phyloP scores from a whole-genome alignment of 92 coral and sea anemone species.

The Blastomussa wellsi region DNA sequence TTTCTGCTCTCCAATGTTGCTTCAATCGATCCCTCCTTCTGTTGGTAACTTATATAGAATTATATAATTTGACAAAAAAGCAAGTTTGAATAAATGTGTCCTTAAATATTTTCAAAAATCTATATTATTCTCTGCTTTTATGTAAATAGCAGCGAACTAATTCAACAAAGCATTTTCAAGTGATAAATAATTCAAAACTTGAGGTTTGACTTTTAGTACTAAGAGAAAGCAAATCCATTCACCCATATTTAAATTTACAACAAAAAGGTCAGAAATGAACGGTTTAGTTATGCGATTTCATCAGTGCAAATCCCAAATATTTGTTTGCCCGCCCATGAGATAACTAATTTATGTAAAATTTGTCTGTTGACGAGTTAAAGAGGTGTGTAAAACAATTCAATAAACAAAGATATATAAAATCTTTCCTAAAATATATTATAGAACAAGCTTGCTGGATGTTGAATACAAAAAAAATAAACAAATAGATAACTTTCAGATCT shows the following conservation, averaged over 20 bases:
- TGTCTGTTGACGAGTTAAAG: background rate
- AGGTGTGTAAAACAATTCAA: background rate
- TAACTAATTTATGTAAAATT: background rate
- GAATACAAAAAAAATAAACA: background rate
- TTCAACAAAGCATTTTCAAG: constrained; percentile 19
- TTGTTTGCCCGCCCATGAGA: background rate
- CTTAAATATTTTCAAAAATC: background rate
- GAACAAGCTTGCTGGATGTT: background rate
- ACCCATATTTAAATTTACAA: background rate
- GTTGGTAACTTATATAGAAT: too few species aligned
- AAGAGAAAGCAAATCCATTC: background rate
- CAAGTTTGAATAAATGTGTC: background rate
- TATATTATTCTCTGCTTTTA: background rate
- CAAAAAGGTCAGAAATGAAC: background rate
- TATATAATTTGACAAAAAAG: background rate
- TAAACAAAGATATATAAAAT: background rate
- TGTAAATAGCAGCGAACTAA: background rate
- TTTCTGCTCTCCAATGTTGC: too few species aligned
- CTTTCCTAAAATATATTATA: background rate
- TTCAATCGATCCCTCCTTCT: too few species aligned
- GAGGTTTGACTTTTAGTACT: background rate
- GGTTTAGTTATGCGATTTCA: background rate
- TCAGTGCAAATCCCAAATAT: background rate
- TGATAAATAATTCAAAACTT: constrained; percentile 37
- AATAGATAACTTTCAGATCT: background rate